These are phyloP conservation scores for Calyptomena viridis DNA, from an alignment of 2,113 vertebrate species.

Conservation along the genomic window DNA sequence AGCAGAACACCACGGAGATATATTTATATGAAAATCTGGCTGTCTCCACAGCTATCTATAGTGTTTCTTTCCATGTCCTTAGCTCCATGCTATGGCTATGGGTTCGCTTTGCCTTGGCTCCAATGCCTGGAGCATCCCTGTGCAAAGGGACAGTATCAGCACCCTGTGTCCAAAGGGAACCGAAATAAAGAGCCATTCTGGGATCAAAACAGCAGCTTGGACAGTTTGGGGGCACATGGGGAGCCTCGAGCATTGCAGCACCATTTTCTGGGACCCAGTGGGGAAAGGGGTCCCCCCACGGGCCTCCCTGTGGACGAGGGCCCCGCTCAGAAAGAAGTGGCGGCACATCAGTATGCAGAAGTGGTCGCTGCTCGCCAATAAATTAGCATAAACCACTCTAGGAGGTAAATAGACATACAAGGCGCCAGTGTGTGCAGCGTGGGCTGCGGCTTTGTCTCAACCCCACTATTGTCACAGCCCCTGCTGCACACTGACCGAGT, in stretches of 20 bases:
- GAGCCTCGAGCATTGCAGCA: not conserved
- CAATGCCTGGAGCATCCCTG: not conserved
- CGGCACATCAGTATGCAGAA: conserved; percentile 67
- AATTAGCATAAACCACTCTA: conserved; percentile 74
- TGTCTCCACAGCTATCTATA: conserved; percentile 45
- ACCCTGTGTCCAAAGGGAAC: not conserved
- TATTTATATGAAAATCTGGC: conserved; percentile 59
- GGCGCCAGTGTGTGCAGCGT: conserved; percentile 66
- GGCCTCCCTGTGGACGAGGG: conserved; percentile 33
- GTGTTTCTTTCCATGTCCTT: not conserved
- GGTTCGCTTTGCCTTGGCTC: not conserved
- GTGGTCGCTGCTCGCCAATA: conserved; percentile 47
- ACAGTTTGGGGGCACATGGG: not conserved
- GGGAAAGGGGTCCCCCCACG: conserved; percentile 11
- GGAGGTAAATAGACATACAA: conserved; percentile 76
- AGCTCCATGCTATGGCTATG: not conserved
- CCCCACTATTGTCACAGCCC: conserved; percentile 70
- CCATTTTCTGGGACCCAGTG: not conserved
- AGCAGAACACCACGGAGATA: conserved; percentile 33
- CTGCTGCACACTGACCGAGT: conserved; percentile 68
- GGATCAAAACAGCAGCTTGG: not conserved
- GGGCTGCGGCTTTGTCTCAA: conserved; percentile 72
- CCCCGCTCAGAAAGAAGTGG: conserved; percentile 58
- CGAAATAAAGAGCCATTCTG: not conserved
- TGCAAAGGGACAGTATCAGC: not conserved